Percentiles rank a stretch among this genome's conserved stretches.
These are phyloP conservation scores for Progne subis DNA, from an alignment of 2,113 vertebrate genomes.

Conservation along the genomic window DNA sequence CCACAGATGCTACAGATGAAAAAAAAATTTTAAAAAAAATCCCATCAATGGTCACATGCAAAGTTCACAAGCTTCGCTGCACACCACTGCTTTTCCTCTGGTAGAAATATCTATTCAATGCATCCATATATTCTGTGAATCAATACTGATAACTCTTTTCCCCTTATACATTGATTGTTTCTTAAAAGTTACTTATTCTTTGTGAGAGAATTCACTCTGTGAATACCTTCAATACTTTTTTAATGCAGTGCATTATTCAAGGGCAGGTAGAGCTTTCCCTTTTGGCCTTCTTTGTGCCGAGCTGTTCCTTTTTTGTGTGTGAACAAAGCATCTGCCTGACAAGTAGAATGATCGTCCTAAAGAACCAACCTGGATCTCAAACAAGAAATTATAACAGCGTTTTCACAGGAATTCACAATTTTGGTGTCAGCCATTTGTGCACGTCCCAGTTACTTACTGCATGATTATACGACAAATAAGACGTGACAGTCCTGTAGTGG, in stretches of 20 bases:
- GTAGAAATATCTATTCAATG: background rate
- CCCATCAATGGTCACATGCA: background rate
- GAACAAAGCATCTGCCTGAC: background rate
- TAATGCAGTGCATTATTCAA: background rate
- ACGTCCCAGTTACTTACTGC: too few relatives aligned
- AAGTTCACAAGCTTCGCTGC: constrained; percentile 2
- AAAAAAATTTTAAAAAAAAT: background rate
- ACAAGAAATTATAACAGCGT: background rate
- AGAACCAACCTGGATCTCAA: background rate
- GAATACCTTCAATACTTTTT: background rate
- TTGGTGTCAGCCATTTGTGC: background rate
- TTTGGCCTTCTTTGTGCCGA: background rate
- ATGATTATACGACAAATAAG: background rate
- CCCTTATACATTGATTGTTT: background rate
- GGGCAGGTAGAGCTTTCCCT: background rate
- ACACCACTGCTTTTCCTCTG: background rate
- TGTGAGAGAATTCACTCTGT: background rate
- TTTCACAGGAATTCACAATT: background rate
- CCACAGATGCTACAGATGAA: background rate
- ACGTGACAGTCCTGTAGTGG: background rate
- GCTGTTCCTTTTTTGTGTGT: background rate
- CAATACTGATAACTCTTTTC: background rate
- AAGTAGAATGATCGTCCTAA: background rate
- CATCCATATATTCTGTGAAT: background rate
- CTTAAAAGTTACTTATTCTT: background rate